Evolutionary conservation across 2,797 vertebrate species (phyloP).

Genomic region (Cirrhinus molitorella): DNA sequence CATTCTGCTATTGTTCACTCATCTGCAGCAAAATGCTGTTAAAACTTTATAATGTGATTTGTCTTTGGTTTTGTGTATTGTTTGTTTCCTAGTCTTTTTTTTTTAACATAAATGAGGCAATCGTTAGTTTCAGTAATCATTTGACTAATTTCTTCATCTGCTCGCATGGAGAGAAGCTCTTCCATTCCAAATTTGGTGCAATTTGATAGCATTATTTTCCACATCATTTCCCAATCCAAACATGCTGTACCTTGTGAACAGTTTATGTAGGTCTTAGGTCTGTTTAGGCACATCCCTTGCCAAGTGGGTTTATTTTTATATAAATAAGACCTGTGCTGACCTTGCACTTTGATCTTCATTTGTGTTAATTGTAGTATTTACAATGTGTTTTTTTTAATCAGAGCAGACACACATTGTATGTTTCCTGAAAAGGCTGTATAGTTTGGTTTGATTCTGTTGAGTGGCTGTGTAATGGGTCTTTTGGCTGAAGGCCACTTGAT

Average conservation of each 20-base stretch:
- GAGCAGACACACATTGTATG: neutral
- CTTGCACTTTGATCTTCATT: neutral
- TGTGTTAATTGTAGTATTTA: constrained; percentile 19
- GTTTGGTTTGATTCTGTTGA: constrained; percentile 29
- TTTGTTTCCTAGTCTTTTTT: neutral
- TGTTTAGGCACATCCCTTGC: neutral
- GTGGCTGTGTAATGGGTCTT: constrained; percentile 36
- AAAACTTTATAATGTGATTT: neutral
- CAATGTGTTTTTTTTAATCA: neutral
- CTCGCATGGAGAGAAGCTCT: neutral
- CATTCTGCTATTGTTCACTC: neutral
- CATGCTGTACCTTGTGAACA: neutral
- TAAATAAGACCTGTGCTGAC: neutral
- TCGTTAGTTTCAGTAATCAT: neutral
- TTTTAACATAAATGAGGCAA: neutral
- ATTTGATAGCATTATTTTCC: neutral
- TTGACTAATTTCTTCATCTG: neutral
- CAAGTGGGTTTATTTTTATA: neutral
- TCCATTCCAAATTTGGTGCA: neutral
- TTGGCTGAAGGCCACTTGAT: constrained; percentile 41
- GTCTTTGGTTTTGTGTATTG: neutral
- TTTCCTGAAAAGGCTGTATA: neutral
- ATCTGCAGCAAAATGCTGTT: neutral
- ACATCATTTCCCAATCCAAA: neutral
- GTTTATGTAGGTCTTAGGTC: neutral